Evolutionary conservation across 1,140 invertebrate genomes (phyloP).

Genomic region (Drosophila serrata): DNA sequence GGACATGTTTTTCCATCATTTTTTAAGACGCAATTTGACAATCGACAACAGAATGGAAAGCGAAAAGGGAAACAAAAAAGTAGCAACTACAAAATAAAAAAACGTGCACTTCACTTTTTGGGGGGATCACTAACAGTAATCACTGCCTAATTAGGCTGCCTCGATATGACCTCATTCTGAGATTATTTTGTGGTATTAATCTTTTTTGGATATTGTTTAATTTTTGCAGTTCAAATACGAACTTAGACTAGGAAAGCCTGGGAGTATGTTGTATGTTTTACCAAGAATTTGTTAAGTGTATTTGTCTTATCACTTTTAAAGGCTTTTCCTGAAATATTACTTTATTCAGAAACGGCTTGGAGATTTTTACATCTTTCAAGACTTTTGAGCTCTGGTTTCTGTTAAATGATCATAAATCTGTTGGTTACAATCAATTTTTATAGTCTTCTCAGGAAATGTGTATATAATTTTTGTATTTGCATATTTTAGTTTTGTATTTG

Average conservation of each 20-base stretch:
- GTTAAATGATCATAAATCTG: not conserved
- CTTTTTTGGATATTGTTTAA: not conserved
- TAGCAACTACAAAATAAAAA: slow-evolving; percentile 15
- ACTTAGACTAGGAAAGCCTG: too few relatives aligned
- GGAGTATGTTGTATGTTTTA: too few relatives aligned
- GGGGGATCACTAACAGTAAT: not conserved
- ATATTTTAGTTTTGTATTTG: not conserved
- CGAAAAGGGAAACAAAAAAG: slow-evolving; percentile 10
- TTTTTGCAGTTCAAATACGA: too few relatives aligned
- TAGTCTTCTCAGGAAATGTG: not conserved
- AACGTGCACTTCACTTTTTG: slow-evolving; percentile 11
- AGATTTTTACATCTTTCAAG: not conserved
- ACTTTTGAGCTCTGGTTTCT: not conserved
- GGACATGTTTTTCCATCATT: slow-evolving; percentile 41
- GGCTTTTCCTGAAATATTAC: not conserved
- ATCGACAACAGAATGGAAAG: slow-evolving; percentile 18
- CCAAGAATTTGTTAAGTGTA: too few relatives aligned
- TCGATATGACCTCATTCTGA: not conserved
- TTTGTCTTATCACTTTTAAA: not conserved
- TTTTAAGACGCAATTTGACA: slow-evolving; percentile 56
- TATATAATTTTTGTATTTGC: not conserved
- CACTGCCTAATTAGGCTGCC: not conserved
- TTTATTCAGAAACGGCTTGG: not conserved
- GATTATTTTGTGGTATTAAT: not conserved
- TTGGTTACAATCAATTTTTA: not conserved